These are phyloP conservation scores for Pogonocherus hispidulus DNA, from an alignment of 2,888 invertebrate species.

Conservation along the genomic window DNA sequence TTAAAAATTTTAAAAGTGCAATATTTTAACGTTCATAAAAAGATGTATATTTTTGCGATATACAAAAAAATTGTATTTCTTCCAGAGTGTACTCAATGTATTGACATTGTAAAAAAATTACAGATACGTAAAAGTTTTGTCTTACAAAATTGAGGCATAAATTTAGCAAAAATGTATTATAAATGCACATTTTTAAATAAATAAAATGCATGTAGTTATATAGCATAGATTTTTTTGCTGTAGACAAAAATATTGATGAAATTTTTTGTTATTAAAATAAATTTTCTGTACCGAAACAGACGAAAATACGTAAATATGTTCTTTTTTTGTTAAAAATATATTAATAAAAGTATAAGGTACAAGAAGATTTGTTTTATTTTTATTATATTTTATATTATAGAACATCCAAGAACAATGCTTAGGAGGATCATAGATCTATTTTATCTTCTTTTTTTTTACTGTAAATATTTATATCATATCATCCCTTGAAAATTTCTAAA, in stretches of 20 bases:
- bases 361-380: constrained; percentile 62
- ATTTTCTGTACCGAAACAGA: constrained; percentile 54
- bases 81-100: constrained; percentile 66
- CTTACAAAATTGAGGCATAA: constrained; percentile 56
- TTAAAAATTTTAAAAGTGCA: constrained; percentile 61
- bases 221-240: constrained; percentile 64
- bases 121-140: constrained; percentile 64
- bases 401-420: constrained; percentile 51
- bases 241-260: constrained; percentile 57
- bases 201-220: constrained; percentile 64
- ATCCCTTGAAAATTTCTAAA: constrained; percentile 86
- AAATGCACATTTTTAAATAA: constrained; percentile 68
- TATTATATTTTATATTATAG: constrained; percentile 67
- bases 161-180: constrained; percentile 63
- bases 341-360: constrained; percentile 46
- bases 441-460: constrained; percentile 67
- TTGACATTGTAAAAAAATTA: constrained; percentile 65
- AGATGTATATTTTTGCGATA: constrained; percentile 64
- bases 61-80: constrained; percentile 63
- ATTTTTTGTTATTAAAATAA: constrained; percentile 52
- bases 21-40: constrained; percentile 61
- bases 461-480: constrained; percentile 79
- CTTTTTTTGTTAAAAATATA: constrained; percentile 45
- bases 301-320: constrained; percentile 52
- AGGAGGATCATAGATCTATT: constrained; percentile 69